Conservation (phyloP, 2,888 invertebrate genomes). For the Diplolepis rosae region DNA sequence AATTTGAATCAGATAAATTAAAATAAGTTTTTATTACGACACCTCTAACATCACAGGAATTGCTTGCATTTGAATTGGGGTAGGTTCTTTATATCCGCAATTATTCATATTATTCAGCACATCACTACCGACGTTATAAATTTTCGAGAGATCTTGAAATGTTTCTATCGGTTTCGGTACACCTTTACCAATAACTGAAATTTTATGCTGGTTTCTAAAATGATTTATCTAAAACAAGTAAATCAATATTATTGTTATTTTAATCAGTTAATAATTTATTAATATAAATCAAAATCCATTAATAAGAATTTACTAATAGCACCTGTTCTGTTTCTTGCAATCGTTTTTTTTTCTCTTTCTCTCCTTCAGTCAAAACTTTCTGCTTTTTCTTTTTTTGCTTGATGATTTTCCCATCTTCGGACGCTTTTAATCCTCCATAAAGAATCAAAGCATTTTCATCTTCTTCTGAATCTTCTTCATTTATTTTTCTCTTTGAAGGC, state of each 20-base stretch:
- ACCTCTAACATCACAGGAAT: slow-evolving; percentile 91
- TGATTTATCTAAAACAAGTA: slow-evolving; percentile 79
- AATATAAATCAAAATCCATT: no score
- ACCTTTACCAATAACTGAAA: slow-evolving; percentile 86
- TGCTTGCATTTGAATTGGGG: slow-evolving; percentile 94
- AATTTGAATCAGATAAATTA: neutral
- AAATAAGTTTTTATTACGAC: slow-evolving; percentile 47
- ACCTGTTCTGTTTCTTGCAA: slow-evolving; percentile 74
- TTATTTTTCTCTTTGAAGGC: slow-evolving; percentile 56
- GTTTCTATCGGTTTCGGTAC: slow-evolving; percentile 84
- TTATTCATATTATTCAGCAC: slow-evolving; percentile 82
- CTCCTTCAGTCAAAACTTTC: slow-evolving; percentile 70
- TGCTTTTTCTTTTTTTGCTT: slow-evolving; percentile 61
- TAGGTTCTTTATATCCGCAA: slow-evolving; percentile 85
- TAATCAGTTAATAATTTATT: no score
- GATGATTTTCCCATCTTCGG: slow-evolving; percentile 68
- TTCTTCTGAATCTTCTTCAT: slow-evolving; percentile 58
- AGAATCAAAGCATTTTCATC: slow-evolving; percentile 61
- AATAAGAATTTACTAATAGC: no score
- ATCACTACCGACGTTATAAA: slow-evolving; percentile 77
- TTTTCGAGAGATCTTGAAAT: slow-evolving; percentile 80
- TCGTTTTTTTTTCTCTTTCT: slow-evolving; percentile 70
- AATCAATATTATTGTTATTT: neutral
- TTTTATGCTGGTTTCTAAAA: slow-evolving; percentile 84
- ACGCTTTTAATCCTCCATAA: slow-evolving; percentile 74